Evolutionary conservation across 1,140 invertebrate species (phyloP).

Genomic region (Nymphalis io): DNA sequence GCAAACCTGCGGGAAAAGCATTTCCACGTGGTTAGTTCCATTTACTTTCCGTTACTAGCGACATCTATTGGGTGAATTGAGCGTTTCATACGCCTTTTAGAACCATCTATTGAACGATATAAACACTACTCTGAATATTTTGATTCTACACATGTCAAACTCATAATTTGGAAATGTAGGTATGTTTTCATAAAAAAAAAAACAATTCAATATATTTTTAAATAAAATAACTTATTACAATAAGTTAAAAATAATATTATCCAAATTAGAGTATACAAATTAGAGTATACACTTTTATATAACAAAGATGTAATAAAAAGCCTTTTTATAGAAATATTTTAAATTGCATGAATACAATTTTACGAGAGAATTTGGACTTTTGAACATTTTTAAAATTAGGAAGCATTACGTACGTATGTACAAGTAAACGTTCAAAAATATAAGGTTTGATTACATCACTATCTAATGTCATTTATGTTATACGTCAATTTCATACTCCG

Average conservation of each 20-base stretch:
- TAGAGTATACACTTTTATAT: no score
- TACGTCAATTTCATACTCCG: slow-evolving; percentile 23
- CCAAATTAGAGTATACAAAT: no score
- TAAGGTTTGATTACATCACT: slow-evolving; percentile 27
- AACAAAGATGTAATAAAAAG: no score
- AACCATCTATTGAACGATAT: slow-evolving; percentile 17
- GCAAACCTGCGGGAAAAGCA: slow-evolving; percentile 67
- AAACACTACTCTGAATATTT: neutral
- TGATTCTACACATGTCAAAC: no score
- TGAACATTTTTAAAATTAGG: neutral
- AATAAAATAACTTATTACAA: neutral
- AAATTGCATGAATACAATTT: no score
- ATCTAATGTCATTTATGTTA: slow-evolving; percentile 32
- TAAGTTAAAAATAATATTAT: neutral
- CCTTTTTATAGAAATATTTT: no score
- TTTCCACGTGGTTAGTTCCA: slow-evolving; percentile 62
- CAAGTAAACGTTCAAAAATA: neutral
- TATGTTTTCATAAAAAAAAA: no score
- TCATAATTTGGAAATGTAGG: no score
- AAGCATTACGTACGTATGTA: no score
- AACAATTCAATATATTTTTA: neutral
- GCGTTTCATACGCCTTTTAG: neutral
- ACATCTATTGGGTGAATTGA: slow-evolving; percentile 46
- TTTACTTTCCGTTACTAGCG: slow-evolving; percentile 41
- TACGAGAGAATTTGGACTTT: neutral